phyloP scores from a whole-genome alignment of 2,113 vertebrate species.

The Egretta garzetta region DNA sequence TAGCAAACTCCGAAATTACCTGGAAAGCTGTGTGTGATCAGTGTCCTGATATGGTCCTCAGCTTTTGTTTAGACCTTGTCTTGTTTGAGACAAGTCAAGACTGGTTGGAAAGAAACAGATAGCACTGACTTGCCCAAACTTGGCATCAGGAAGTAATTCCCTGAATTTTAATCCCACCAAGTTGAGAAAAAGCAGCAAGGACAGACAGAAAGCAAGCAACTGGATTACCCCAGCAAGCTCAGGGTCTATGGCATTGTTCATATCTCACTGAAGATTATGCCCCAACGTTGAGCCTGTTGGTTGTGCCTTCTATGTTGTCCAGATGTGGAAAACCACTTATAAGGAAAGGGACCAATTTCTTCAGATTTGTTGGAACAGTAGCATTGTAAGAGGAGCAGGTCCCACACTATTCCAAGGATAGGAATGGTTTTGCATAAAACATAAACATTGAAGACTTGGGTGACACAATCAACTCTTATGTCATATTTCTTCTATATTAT shows the following conservation, averaged over 20 bases:
- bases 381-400: not conserved
- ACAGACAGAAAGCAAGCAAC: not conserved
- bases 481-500: not conserved
- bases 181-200: not conserved
- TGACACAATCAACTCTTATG: not conserved
- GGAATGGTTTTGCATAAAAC: not conserved
- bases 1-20: not conserved
- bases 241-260: accelerated
- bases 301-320: not conserved
- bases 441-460: not conserved
- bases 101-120: not conserved
- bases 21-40: not conserved
- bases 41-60: not conserved
- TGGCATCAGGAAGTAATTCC: not conserved
- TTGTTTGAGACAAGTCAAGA: not conserved
- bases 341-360: not conserved
- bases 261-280: not conserved
- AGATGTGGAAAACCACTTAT: not conserved
- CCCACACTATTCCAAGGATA: not conserved
- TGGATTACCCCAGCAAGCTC: not conserved
- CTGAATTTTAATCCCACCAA: not conserved
- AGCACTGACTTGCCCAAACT: not conserved
- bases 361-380: not conserved
- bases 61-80: not conserved
- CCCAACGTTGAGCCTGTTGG: not conserved